phyloP scores from a whole-genome alignment of 1,140 invertebrate genomes.

The Brachionus manjavacas region DNA sequence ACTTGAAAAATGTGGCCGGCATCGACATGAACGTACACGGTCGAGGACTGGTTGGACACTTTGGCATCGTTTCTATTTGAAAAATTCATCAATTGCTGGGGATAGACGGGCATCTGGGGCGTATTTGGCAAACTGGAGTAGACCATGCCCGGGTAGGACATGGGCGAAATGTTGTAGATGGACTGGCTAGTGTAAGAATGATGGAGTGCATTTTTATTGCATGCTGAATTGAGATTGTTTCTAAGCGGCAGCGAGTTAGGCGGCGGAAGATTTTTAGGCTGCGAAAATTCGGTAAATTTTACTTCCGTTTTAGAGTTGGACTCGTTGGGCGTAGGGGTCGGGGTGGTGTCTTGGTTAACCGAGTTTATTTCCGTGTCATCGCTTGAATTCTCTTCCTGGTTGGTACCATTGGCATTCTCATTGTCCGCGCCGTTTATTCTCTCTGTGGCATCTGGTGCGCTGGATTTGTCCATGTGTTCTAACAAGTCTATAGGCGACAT shows the following conservation, averaged over 20 bases:
- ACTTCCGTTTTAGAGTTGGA: constrained; percentile 11
- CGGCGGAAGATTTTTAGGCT: background rate
- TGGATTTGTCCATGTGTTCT: background rate
- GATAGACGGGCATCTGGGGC: constrained; percentile 31
- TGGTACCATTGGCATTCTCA: background rate
- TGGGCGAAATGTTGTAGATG: background rate
- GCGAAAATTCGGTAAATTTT: constrained; percentile 37
- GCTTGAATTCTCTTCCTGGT: background rate
- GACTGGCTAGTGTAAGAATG: background rate
- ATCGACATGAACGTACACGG: constrained; percentile 23
- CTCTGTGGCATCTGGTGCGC: background rate
- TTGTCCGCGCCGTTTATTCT: background rate
- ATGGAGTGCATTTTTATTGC: background rate
- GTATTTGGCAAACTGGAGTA: constrained; percentile 34
- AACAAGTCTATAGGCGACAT: constrained; percentile 11
- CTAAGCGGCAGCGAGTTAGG: background rate
- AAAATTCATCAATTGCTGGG: background rate
- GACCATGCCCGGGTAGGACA: background rate
- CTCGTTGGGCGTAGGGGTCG: constrained; percentile 27
- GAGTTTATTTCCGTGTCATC: constrained; percentile 42
- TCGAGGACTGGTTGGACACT: constrained; percentile 11
- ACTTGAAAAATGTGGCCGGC: constrained; percentile 39
- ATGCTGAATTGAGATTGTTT: background rate
- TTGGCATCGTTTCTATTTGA: background rate
- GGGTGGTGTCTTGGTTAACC: constrained; percentile 37